Base-by-base conservation (phyloP, 2,113 vertebrate species). In the Brachyhypopomus occidentalis region DNA sequence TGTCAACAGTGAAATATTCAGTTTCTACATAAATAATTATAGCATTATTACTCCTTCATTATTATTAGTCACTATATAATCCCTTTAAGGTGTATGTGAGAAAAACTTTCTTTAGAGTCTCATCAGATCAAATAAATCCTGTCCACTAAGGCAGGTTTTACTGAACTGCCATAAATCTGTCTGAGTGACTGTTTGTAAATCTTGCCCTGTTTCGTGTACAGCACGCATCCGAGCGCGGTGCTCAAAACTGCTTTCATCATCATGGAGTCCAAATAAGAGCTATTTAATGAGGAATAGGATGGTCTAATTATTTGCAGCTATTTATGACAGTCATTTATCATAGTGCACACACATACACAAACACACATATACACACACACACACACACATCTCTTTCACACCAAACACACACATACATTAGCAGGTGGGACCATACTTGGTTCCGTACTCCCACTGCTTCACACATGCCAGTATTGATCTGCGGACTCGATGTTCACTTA, bases 391-490 rank as follows among this genome's bases (percentile, higher is more conserved):
- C 1, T 3, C 1, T 3, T 2, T 3, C 1, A 23, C 64, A 45
- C 4, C 25, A 38, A 16, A 56, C 19, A 38, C n/a, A 20, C 25
- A 17, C 38, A 34, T 81, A 79, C 52, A 72, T 75, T n/a, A 81
- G 11, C 83, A 84, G 86, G 87, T 88, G 87, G 84, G 86, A 86
- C 86, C 86, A 84, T 83, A 86, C 79, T 55, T 36, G 20, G 82
- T 83, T 73, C 17, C 52, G 83, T 75, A 77, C 34, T 70, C 76
- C 80, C 75, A 76, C 22, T 75, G 80, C 77, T 72, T 86, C 76
- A 82, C 81, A 84, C 87, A 86, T 88, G 83, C 85, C 80, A 76
- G 69, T 84, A 91, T 88, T 79, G 90, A 91, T 91, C 86, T 77
- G 58, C 64, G 30, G 25, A 77, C 30, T 76, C 80, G 81, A 88